These are phyloP conservation scores for Hyles euphorbiae DNA, from an alignment of 1,140 invertebrate species.

Conservation along the genomic window DNA sequence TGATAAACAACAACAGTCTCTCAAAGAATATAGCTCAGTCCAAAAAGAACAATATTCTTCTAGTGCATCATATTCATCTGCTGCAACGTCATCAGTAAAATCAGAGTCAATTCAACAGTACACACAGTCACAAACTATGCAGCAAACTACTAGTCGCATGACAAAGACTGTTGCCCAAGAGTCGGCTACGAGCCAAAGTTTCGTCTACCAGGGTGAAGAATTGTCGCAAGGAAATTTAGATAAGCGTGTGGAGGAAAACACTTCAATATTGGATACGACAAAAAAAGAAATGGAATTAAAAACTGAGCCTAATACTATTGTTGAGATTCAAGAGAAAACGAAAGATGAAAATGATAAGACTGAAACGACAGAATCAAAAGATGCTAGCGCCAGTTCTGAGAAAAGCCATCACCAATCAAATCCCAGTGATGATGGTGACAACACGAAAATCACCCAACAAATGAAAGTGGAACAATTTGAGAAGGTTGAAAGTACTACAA, in stretches of 20 bases:
- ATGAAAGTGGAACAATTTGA: too few species aligned
- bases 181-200: constrained; percentile 44
- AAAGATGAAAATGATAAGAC: too few species aligned
- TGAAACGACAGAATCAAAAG: too few species aligned
- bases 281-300: too few species aligned
- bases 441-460: too few species aligned
- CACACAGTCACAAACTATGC: constrained; percentile 43
- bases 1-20: constrained; percentile 29
- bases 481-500: too few species aligned
- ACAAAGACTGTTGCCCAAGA: constrained; percentile 54
- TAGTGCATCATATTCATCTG: constrained; percentile 42
- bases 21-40: constrained; percentile 33
- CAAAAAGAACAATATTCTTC: constrained; percentile 47
- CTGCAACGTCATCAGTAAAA: constrained; percentile 39
- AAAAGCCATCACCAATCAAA: too few species aligned
- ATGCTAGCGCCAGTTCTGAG: too few species aligned
- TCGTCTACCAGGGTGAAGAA: constrained; percentile 43
- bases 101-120: constrained; percentile 44
- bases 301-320: too few species aligned
- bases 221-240: not conserved
- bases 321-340: too few species aligned
- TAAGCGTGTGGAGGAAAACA: not conserved
- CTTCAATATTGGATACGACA: too few species aligned
- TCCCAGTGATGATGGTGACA: too few species aligned
- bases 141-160: constrained; percentile 45